phyloP scores from a whole-genome alignment of 2,888 invertebrate species.

The Ligdia adustata region DNA sequence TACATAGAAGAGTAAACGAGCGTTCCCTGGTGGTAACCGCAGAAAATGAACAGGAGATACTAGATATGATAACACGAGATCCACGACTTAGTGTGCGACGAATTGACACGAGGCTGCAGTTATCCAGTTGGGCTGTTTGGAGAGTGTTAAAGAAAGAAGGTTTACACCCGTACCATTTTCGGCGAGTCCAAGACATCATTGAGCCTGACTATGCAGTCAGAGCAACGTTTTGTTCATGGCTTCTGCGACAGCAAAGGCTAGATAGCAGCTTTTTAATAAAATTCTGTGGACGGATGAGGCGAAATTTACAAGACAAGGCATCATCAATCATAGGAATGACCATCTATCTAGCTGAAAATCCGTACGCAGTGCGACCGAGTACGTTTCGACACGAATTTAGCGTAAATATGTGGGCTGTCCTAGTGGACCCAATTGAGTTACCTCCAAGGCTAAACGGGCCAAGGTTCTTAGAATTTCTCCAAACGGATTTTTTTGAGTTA shows the following conservation, averaged over 20 bases:
- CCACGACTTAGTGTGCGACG: conserved; percentile 6
- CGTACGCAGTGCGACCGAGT: conserved; percentile 1
- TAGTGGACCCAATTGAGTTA: background rate
- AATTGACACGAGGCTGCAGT: conserved; percentile 1
- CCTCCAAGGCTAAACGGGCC: conserved; percentile 1
- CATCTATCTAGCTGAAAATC: conserved; percentile 1
- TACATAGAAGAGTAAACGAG: conserved; percentile 2
- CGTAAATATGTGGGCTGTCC: conserved; percentile 1
- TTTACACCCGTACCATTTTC: conserved; percentile 7
- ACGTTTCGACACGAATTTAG: conserved; percentile 1
- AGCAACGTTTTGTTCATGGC: conserved; percentile 5
- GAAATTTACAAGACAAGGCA: conserved; percentile 2
- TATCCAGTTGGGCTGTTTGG: conserved; percentile 2
- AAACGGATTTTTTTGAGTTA: background rate
- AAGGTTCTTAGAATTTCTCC: conserved; percentile 1
- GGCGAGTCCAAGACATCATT: conserved; percentile 4
- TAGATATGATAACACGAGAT: background rate
- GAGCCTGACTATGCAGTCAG: conserved; percentile 5
- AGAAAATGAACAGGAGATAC: conserved; percentile 2
- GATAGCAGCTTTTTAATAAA: conserved; percentile 1
- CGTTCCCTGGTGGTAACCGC: background rate
- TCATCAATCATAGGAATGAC: conserved; percentile 1
- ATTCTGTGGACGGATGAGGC: conserved; percentile 5
- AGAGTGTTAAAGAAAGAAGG: conserved; percentile 4
- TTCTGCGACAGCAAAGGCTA: background rate